phyloP scores from a whole-genome alignment of 2,797 vertebrate species.

The Erpetoichthys calabaricus region DNA sequence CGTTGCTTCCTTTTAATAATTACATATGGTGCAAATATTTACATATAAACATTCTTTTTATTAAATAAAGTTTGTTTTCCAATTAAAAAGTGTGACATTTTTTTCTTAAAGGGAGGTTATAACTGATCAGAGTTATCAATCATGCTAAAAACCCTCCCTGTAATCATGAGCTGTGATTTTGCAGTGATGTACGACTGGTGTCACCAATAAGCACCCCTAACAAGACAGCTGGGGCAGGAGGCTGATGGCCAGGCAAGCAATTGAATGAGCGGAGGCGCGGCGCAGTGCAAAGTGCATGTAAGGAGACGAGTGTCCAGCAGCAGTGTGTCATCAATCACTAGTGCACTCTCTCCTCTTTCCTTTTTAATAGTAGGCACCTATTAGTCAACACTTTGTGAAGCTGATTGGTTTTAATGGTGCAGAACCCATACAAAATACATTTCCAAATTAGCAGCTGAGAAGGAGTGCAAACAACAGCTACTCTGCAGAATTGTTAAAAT shows the following conservation, averaged over 20 bases:
- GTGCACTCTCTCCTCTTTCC: conserved; percentile 14
- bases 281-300: conserved; percentile 22
- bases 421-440: background rate
- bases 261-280: conserved; percentile 29
- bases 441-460: too few species aligned
- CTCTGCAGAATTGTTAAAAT: too few species aligned
- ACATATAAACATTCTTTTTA: too few species aligned
- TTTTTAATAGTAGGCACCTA: conserved; percentile 39
- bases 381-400: conserved; percentile 35
- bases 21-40: too few species aligned
- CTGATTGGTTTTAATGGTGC: conserved; percentile 2
- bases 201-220: conserved; percentile 49
- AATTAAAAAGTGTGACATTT: too few species aligned
- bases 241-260: conserved; percentile 43
- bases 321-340: conserved; percentile 42
- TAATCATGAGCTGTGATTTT: conserved; percentile 48
- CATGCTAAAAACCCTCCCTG: conserved; percentile 43
- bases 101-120: conserved; percentile 23
- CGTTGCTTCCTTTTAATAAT: too few species aligned
- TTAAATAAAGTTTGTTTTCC: too few species aligned
- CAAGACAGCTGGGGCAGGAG: conserved; percentile 39
- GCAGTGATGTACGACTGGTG: conserved; percentile 51
- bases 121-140: conserved; percentile 48
- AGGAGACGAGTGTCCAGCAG: conserved; percentile 5
- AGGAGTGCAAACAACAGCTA: too few species aligned